These are phyloP conservation scores for Dascyllus trimaculatus DNA, from an alignment of 2,113 vertebrate species.

Conservation along the genomic window DNA sequence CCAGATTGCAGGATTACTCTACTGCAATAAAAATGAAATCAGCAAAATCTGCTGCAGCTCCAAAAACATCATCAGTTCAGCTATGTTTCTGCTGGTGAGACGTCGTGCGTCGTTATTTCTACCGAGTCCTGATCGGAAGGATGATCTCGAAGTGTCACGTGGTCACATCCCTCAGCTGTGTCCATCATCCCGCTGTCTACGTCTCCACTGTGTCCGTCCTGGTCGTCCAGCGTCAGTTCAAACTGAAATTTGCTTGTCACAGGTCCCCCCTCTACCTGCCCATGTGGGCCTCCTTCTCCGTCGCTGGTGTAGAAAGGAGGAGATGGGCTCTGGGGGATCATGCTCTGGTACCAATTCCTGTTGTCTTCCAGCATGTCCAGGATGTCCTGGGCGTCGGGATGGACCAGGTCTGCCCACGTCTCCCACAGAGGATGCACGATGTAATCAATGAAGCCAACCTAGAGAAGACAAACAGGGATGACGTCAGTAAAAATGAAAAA, in stretches of 20 bases:
- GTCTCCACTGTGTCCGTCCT: conserved; percentile 85
- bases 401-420: conserved; percentile 98
- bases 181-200: conserved; percentile 53
- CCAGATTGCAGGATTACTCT: conserved; percentile 82
- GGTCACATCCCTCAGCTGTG: conserved; percentile 61
- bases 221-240: conserved; percentile 92
- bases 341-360: conserved; percentile 99
- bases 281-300: conserved; percentile 79
- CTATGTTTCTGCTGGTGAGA: conserved; percentile 70
- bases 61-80: background rate
- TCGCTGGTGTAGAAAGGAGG: conserved; percentile 89
- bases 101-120: conserved; percentile 67
- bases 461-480: background rate
- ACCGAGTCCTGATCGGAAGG: conserved; percentile 22
- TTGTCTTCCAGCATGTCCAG: conserved; percentile 97
- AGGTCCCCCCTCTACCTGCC: conserved; percentile 82
- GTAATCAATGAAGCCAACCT: conserved; percentile 99
- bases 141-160: conserved; percentile 38
- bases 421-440: conserved; percentile 98
- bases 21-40: conserved; percentile 78
- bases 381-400: conserved; percentile 98
- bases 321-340: conserved; percentile 98
- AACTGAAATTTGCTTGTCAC: conserved; percentile 92
- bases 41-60: conserved; percentile 30
- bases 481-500: conserved; percentile 25